phyloP scores from a whole-genome alignment of 2,797 vertebrate species.

The Crenuchus spilurus region DNA sequence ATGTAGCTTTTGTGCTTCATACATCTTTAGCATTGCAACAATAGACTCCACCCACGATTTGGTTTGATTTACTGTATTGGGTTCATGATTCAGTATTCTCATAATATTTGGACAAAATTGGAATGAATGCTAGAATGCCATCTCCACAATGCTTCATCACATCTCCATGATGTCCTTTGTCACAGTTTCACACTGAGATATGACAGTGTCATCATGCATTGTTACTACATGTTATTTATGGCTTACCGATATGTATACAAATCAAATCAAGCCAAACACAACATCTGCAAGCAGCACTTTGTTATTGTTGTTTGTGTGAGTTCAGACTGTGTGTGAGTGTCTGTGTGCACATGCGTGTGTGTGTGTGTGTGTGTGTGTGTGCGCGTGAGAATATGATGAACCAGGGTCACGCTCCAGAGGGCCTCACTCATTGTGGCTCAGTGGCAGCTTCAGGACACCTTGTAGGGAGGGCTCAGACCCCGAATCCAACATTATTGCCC shows the following conservation, averaged over 20 bases:
- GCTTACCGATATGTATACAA: constrained; percentile 13
- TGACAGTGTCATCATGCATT: neutral
- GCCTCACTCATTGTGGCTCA: constrained; percentile 64
- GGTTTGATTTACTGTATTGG: too few species aligned
- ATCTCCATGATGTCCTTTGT: too few species aligned
- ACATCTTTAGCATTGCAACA: too few species aligned
- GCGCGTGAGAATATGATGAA: constrained; percentile 68
- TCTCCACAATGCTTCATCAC: too few species aligned
- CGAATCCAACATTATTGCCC: constrained; percentile 78
- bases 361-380: neutral
- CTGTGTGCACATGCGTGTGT: constrained; percentile 7
- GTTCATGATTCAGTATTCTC: too few species aligned
- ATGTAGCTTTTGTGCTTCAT: too few species aligned
- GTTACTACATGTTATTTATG: too few species aligned
- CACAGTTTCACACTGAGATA: too few species aligned
- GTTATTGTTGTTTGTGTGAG: too few species aligned
- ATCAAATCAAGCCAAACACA: constrained; percentile 46
- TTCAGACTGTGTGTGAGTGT: constrained; percentile 1
- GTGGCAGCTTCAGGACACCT: constrained; percentile 74
- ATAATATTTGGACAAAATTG: too few species aligned
- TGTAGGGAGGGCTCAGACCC: constrained; percentile 75
- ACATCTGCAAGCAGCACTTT: constrained; percentile 49
- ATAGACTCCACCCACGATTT: too few species aligned
- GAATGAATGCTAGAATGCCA: too few species aligned
- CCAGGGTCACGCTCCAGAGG: constrained; percentile 65